These are phyloP conservation scores for Ptilodon capucinus DNA, from an alignment of 2,888 invertebrate species.

Conservation along the genomic window DNA sequence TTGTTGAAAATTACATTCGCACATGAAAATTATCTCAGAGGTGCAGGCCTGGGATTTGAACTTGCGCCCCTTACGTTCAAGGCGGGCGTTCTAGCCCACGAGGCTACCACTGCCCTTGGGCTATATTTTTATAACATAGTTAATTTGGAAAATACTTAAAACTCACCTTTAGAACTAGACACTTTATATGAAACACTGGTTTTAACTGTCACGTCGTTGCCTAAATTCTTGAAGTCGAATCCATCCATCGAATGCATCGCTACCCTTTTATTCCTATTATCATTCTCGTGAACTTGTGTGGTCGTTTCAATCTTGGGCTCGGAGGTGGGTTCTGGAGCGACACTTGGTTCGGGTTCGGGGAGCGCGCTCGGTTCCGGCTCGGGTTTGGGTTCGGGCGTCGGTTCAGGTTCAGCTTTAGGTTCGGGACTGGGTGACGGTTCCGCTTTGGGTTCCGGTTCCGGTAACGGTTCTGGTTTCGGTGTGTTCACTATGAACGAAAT, in stretches of 20 bases:
- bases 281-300: conserved; percentile 44
- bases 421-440: conserved; percentile 46
- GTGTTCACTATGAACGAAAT: conserved; percentile 23
- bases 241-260: conserved; percentile 76
- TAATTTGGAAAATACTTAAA: conserved; percentile 24
- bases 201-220: conserved; percentile 87
- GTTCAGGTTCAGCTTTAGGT: conserved; percentile 44
- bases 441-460: conserved; percentile 37
- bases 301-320: conserved; percentile 67
- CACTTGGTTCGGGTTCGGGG: conserved; percentile 46
- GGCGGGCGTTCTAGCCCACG: too few species aligned
- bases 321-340: conserved; percentile 50
- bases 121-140: too few species aligned
- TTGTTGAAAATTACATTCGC: too few species aligned
- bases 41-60: too few species aligned
- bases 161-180: conserved; percentile 80
- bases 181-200: conserved; percentile 91
- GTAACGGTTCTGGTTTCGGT: conserved; percentile 49
- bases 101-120: too few species aligned
- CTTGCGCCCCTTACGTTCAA: too few species aligned
- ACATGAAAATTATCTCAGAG: too few species aligned
- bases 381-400: conserved; percentile 48
- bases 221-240: conserved; percentile 71
- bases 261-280: conserved; percentile 81
- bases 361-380: conserved; percentile 53